Conservation (phyloP, 2,888 invertebrate species). For the Xylota segnis region DNA sequence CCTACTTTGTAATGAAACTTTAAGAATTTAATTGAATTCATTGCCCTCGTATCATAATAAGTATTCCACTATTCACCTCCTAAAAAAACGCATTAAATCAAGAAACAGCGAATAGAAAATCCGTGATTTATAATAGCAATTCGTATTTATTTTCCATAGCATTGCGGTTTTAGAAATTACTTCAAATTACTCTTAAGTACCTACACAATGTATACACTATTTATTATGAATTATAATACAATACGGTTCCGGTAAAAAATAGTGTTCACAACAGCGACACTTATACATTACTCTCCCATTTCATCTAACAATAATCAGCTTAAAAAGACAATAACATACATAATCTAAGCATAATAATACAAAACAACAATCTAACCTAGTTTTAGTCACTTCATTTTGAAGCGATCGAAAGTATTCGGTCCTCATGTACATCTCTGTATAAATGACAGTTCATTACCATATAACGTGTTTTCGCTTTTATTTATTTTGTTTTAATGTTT, state of each 20-base stretch:
- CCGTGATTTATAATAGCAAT: not conserved
- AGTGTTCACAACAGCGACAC: slow-evolving; percentile 10
- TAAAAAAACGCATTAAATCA: not conserved
- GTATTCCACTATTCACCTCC: too few relatives aligned
- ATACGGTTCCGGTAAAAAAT: slow-evolving; percentile 31
- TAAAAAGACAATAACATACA: slow-evolving; percentile 5
- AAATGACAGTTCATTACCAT: too few relatives aligned
- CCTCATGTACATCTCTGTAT: slow-evolving; percentile 31
- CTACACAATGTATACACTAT: slow-evolving; percentile 39
- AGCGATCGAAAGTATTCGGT: not conserved
- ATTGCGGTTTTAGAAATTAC: not conserved
- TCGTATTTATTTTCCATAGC: not conserved
- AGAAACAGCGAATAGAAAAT: not conserved
- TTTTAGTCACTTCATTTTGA: not conserved
- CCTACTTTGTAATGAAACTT: too few relatives aligned
- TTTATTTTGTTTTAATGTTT: not conserved
- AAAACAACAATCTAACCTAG: slow-evolving; percentile 4
- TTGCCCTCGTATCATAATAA: too few relatives aligned
- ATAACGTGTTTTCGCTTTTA: not conserved
- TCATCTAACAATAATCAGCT: slow-evolving; percentile 21
- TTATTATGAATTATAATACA: slow-evolving; percentile 55
- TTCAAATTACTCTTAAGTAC: slow-evolving; percentile 41
- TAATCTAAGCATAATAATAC: not conserved
- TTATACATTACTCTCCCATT: not conserved
- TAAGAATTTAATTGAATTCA: too few relatives aligned